Conservation (phyloP, 2,888 invertebrate genomes). For the Ophion slaviceki region DNA sequence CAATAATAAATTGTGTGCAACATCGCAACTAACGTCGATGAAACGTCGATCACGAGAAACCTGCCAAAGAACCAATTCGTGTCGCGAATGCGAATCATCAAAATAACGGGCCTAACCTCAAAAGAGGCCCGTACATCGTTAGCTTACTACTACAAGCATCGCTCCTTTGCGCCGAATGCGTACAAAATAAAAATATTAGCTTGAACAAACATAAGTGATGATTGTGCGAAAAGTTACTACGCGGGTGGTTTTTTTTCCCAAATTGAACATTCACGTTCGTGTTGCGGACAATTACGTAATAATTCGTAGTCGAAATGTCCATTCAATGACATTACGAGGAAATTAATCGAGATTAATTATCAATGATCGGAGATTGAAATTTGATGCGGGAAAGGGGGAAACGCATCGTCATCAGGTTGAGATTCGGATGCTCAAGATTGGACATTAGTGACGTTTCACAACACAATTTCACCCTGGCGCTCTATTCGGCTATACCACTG, state of each 20-base stretch:
- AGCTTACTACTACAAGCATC: background rate
- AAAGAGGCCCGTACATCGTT: background rate
- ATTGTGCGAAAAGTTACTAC: background rate
- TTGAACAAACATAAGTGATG: background rate
- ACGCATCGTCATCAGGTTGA: background rate
- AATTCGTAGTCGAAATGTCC: background rate
- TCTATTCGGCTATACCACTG: background rate
- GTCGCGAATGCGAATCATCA: background rate
- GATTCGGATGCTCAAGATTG: background rate
- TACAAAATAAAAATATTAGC: background rate
- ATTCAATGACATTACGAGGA: background rate
- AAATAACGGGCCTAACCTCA: background rate
- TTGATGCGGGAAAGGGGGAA: background rate
- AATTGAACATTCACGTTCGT: background rate
- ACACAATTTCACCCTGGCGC: conserved; percentile 34
- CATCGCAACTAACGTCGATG: background rate
- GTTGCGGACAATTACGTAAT: background rate
- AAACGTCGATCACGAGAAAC: background rate
- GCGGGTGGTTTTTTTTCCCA: background rate
- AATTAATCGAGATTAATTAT: background rate
- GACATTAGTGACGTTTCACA: conserved; percentile 27
- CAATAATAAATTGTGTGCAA: background rate
- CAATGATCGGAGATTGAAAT: background rate
- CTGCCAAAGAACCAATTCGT: background rate
- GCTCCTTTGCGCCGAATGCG: background rate